phyloP scores from a whole-genome alignment of 2,797 vertebrate species.

The Glyptemys insculpta region DNA sequence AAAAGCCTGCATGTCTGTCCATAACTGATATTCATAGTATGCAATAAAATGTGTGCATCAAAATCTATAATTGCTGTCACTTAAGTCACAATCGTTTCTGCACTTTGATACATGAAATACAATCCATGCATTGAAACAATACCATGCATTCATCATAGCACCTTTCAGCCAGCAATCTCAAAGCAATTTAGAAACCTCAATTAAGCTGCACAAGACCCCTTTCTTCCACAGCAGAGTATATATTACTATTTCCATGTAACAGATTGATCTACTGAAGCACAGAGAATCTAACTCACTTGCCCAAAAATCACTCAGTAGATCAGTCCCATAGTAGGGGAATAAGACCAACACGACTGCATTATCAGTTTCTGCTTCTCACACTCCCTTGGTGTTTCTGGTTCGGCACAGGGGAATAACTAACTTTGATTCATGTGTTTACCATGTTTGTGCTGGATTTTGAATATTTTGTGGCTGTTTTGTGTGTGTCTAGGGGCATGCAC shows the following conservation, averaged over 20 bases:
- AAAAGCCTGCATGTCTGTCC: slow-evolving; percentile 16
- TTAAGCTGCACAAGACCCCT: neutral
- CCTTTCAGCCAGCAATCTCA: slow-evolving; percentile 32
- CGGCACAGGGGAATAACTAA: neutral
- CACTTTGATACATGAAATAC: slow-evolving; percentile 18
- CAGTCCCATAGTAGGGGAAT: neutral
- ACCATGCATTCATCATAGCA: neutral
- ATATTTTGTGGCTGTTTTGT: neutral
- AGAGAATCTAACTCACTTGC: neutral
- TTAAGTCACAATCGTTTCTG: slow-evolving; percentile 4
- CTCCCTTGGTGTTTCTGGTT: neutral
- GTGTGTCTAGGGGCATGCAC: neutral
- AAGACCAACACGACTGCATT: neutral
- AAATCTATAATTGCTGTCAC: neutral
- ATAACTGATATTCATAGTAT: neutral
- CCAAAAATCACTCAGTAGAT: neutral
- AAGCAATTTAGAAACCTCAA: slow-evolving; percentile 15
- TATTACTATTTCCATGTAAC: neutral
- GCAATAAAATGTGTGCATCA: neutral
- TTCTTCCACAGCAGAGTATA: neutral
- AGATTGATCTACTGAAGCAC: neutral
- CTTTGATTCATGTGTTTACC: neutral
- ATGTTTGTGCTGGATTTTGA: too few species aligned
- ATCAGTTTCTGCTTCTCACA: accelerated
- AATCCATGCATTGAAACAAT: slow-evolving; percentile 32